Conservation (phyloP, 2,797 vertebrate species). For the Leptodactylus fallax region DNA sequence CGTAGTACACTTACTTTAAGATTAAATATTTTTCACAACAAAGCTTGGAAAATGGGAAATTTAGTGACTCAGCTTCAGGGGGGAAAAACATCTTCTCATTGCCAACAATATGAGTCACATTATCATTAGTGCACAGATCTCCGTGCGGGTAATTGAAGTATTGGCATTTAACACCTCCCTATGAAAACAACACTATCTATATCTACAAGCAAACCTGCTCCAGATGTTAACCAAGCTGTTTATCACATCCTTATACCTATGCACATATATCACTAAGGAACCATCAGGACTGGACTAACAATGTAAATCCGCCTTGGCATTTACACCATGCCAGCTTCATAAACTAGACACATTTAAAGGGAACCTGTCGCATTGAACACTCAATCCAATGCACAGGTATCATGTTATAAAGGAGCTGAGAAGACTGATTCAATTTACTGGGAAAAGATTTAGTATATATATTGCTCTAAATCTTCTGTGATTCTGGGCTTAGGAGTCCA, state of each 20-base stretch:
- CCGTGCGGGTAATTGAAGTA: not conserved
- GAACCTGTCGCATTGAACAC: too few species aligned
- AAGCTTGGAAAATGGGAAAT: conserved; percentile 1
- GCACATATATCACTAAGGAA: not conserved
- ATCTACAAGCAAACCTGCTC: conserved; percentile 1
- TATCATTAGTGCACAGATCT: conserved; percentile 33
- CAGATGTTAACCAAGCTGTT: not conserved
- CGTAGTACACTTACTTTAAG: too few species aligned
- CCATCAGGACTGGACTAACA: not conserved
- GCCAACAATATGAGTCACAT: conserved; percentile 42
- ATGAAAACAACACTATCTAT: conserved; percentile 17
- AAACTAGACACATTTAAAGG: not conserved
- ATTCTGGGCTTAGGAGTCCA: too few species aligned
- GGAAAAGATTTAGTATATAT: too few species aligned
- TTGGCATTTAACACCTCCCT: conserved; percentile 4
- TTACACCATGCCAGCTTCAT: not conserved
- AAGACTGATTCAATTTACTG: too few species aligned
- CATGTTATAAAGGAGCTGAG: too few species aligned
- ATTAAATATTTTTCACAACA: not conserved
- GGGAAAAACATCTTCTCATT: not conserved
- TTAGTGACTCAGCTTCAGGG: conserved; percentile 40
- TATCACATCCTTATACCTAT: not conserved
- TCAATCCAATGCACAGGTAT: too few species aligned
- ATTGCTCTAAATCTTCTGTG: too few species aligned
- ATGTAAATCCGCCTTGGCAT: not conserved